phyloP scores from a whole-genome alignment of 1,140 invertebrate species.

The Drosophila chauvacae region DNA sequence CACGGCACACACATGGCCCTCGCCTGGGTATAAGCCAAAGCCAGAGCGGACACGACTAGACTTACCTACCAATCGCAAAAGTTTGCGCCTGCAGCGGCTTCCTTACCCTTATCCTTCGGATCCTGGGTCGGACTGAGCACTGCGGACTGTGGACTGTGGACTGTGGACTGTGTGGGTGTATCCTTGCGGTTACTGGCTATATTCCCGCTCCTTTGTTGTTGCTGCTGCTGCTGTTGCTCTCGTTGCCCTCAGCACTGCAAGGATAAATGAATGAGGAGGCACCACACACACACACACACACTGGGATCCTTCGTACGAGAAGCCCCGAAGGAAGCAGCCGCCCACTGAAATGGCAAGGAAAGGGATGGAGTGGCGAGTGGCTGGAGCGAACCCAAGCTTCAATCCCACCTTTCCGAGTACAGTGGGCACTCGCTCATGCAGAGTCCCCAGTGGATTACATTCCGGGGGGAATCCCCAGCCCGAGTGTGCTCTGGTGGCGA shows the following conservation, averaged over 20 bases:
- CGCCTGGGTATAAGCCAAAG: conserved; percentile 48
- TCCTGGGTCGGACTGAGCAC: conserved; percentile 10
- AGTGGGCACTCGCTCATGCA: conserved; percentile 41
- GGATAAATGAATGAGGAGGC: conserved; percentile 82
- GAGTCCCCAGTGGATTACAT: conserved; percentile 43
- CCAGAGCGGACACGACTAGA: conserved; percentile 74
- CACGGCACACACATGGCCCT: conserved; percentile 42
- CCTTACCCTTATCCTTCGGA: conserved; percentile 38
- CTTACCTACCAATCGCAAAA: conserved; percentile 49
- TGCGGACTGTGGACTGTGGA: neutral
- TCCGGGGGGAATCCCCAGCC: conserved; percentile 1
- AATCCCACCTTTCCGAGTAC: conserved; percentile 52
- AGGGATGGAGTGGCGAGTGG: neutral
- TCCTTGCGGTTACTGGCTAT: conserved; percentile 77
- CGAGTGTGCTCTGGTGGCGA: conserved; percentile 20
- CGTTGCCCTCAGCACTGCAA: conserved; percentile 72
- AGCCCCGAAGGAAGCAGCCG: conserved; percentile 56
- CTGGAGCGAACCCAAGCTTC: conserved; percentile 49
- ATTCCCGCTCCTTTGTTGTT: conserved; percentile 74
- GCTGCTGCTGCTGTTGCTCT: conserved; percentile 47
- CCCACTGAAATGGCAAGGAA: conserved; percentile 1
- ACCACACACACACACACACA: conserved; percentile 47
- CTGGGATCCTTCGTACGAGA: conserved; percentile 20
- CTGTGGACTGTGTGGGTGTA: conserved; percentile 32
- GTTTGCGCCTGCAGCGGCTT: conserved; percentile 36